Evolutionary conservation across 2,797 vertebrate genomes (phyloP), one percentile per base, ranked within the genome.

Genomic region (Sciurus carolinensis): DNA sequence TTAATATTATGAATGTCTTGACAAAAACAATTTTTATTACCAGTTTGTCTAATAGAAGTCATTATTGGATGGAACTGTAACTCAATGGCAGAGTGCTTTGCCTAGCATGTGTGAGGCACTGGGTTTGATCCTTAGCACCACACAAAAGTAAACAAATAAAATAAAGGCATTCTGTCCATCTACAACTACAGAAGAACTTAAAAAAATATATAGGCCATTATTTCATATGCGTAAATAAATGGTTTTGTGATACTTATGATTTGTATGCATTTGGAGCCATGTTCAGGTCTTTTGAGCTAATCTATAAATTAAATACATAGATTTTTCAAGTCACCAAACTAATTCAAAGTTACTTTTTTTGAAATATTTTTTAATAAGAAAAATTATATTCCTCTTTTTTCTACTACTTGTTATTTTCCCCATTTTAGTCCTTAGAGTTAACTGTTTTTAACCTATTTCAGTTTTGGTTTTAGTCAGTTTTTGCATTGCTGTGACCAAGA

Each of bases 191-290:
- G 5, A 47, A 47, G 44, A 47, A 47, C 9, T 47, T 47, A 47
- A 47, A 47, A 47, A 47, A 47, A 47, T 85, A 81, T 47, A 69
- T 71, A 44, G 71, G 47, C 36, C 97, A 96, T 95, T 81, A 30
- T 95, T 86, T 87, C 62, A 71, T 66, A 52, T 76, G 39, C 33
- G 8, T 89, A 81, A 82, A 73, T 26, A 50, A 1, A 42, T 62
- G 71, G 66, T 89, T 91, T 80, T 94, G 67, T 76, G 69, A 94
- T 11, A 13, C 24, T 83, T 87, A 33, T 67, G 75, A 97, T 97
- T 98, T 98, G 95, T 98, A 62, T 57, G 67, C 28, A 67, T 73
- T 59, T 87, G n/a, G 77, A 98, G 98, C 90, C 97, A 79, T 96
- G 13, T 95, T 98, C 92, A 69, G 66, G 39, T 77, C 30, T 81